Evolutionary conservation across 2,797 vertebrate genomes (phyloP), one percentile per base, ranked within the genome.

Genomic region (Onychomys arenicola): DNA sequence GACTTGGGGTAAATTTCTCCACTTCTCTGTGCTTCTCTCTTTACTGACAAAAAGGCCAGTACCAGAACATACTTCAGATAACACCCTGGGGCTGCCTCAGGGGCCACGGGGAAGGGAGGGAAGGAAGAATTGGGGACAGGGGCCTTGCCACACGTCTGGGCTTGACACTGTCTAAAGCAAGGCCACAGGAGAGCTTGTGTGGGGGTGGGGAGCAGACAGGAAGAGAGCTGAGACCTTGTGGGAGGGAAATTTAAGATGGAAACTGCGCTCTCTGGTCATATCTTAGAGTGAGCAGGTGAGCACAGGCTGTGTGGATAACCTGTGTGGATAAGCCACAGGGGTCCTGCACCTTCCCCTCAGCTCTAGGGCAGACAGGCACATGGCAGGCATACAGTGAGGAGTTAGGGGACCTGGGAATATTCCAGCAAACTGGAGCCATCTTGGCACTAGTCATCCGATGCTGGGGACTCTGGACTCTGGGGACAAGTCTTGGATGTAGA

Each of bases 401-500:
- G 2, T 16, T 57, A 21, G 5, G 55, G 71, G 73, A n/a, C 1
- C 5, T 17, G 63, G 57, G 75, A 61, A 55, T 19, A 46, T 67
- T 89, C 75, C 55, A 57, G 89, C 5, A 77, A 80, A 75, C 34
- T 23, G 67, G 86, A 71, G 55, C 80, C 11, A 75, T 37, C 65
- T 69, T 90, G 91, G 89, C 29, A 1, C 75, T 37, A 6, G 73
- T 67, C 71, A 77, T 11, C 52, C 29, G 49, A 16, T n/a, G 83
- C 46, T 93, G 77, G 46, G 55, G 92, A 78, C 94, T 65, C 76
- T 52, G 89, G 2, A 1, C 86, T 88, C 93, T 57, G 11, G 91
- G 93, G 91, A 76, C 34, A 10, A 9, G 7, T 83, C 57, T 96
- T 87, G 37, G 86, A 78, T 83, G 78, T 46, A 77, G 93, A 86